Evolutionary conservation across 2,888 invertebrate species (phyloP), one percentile per base, ranked within the genome.

Genomic region (Torymus tubicola): DNA sequence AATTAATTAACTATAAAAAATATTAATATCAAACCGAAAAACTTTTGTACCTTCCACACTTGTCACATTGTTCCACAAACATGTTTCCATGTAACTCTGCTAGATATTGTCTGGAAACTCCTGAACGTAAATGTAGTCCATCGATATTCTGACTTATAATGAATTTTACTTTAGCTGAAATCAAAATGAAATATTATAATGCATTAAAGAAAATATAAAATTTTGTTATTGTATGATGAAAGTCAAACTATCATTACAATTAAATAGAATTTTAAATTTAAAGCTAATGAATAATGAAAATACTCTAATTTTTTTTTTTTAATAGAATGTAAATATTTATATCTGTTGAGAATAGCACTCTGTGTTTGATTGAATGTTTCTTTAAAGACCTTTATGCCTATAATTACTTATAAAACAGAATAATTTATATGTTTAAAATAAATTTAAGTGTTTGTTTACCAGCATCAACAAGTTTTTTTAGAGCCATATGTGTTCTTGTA

Each of bases 31-130:
- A 24, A 24, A 14, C 21, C 2, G 31, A 16, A 60, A 31, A 31
- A 2, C 31, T 31, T 31, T 31, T 21, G 57, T 91, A 95, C 95
- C 93, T 94, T 90, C 95, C 95, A 92, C 99, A 99, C 85, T 95
- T 93, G 88, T 95, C 94, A 90, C 99, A 99, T 89, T 98, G 96
- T 90, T 98, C 98, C 53, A 96, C 93, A 92, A 98, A 99, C 96
- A 99, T 98, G 91, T 99, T 99, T 1, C 99, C 99, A 92, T 99
- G 99, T 67, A 99, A 92, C 91, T 99, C 99, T 12, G 98, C 94
- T 82, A 99, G 91, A 88, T 95, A 92, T 85, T 95, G 93, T 81
- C 98, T 93, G 0, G 94, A 92, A 81, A 99, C 91, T 3, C 99
- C 99, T 10, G 98, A 98, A 86, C 96, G 94, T 74, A 99, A 92